Evolutionary conservation across 2,797 vertebrate species (phyloP).

Genomic region (Botia kubotai): DNA sequence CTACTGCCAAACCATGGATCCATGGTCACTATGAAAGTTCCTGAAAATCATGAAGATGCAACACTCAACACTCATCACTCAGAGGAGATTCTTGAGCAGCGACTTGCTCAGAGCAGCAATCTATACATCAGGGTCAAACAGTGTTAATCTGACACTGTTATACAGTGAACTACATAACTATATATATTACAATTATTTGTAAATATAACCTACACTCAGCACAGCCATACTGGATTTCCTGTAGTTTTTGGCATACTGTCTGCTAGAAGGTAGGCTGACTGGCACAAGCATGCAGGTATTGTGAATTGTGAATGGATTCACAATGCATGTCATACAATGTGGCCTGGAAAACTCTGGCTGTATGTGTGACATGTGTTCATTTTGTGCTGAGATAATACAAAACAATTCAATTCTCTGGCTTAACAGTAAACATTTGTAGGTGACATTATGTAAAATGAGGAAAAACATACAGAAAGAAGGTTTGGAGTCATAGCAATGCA

Average conservation of each 20-base stretch:
- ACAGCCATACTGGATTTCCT: slow-evolving; percentile 37
- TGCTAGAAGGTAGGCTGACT: slow-evolving; percentile 29
- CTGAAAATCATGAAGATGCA: not conserved
- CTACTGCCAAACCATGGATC: too few species aligned
- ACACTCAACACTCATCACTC: not conserved
- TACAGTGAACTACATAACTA: too few species aligned
- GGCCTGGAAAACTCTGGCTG: slow-evolving; percentile 33
- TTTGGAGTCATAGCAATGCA: slow-evolving; percentile 53
- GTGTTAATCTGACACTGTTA: slow-evolving; percentile 1
- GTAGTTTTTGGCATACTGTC: slow-evolving; percentile 51
- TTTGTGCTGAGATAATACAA: slow-evolving; percentile 47
- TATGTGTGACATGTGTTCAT: slow-evolving; percentile 52
- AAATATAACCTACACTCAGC: slow-evolving; percentile 44
- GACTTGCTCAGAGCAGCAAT: not conserved
- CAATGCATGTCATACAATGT: slow-evolving; percentile 50
- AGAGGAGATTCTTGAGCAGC: not conserved
- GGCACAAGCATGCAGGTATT: slow-evolving; percentile 51
- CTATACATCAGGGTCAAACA: not conserved
- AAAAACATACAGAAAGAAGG: slow-evolving; percentile 57
- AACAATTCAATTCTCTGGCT: slow-evolving; percentile 50
- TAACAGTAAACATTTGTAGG: slow-evolving; percentile 51
- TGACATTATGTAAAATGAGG: slow-evolving; percentile 57
- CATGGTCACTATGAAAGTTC: not conserved
- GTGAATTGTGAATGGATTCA: slow-evolving; percentile 58
- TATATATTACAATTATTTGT: slow-evolving; percentile 36